These are phyloP conservation scores for Gallinago solitaria DNA, from an alignment of 2,797 vertebrate species.

Conservation along the genomic window DNA sequence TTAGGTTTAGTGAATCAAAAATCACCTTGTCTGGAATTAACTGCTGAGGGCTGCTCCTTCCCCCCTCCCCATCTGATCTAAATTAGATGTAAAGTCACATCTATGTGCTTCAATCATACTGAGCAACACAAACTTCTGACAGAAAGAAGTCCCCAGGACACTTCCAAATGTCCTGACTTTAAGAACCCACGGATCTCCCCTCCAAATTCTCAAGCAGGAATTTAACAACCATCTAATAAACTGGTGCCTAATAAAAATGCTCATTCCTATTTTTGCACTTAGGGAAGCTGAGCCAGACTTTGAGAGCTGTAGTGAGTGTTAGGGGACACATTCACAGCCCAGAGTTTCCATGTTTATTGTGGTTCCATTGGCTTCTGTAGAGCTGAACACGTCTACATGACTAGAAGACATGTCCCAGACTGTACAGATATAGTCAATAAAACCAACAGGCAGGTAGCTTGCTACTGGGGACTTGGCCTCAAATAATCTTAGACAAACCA, in stretches of 20 bases:
- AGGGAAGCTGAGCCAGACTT: not conserved
- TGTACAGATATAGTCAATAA: slow-evolving; percentile 3
- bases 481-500: not conserved
- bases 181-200: not conserved
- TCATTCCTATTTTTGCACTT: not conserved
- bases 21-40: slow-evolving; percentile 28
- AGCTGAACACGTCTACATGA: not conserved
- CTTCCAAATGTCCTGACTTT: not conserved
- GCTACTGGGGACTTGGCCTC: not conserved
- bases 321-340: slow-evolving; percentile 9
- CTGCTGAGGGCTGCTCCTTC: not conserved
- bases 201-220: not conserved
- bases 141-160: not conserved
- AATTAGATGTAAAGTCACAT: slow-evolving; percentile 13
- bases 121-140: not conserved
- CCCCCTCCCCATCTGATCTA: not conserved
- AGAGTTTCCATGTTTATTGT: not conserved
- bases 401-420: not conserved
- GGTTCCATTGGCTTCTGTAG: not conserved
- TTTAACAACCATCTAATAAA: slow-evolving; percentile 30
- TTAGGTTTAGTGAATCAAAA: slow-evolving; percentile 42
- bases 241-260: not conserved
- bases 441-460: not conserved
- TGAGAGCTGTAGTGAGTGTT: not conserved
- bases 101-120: not conserved